Evolutionary conservation across 2,113 vertebrate genomes (phyloP).

Genomic region (Phaethornis superciliosus): DNA sequence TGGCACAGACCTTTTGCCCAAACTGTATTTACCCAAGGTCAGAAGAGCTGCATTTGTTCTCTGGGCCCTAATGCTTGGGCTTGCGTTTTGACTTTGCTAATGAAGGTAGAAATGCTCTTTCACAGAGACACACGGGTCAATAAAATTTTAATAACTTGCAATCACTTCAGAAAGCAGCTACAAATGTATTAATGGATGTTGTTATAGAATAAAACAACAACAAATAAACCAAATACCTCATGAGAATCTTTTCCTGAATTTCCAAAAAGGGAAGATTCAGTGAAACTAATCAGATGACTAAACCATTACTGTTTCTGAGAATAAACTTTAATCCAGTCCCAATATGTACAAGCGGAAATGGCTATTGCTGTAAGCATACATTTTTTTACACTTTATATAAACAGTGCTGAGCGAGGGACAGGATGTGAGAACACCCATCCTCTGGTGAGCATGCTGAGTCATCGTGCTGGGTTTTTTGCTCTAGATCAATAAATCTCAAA

Average conservation of each 20-base stretch:
- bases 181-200: neutral
- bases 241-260: conserved; percentile 3
- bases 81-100: neutral
- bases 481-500: conserved; percentile 31
- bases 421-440: conserved; percentile 11
- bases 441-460: neutral
- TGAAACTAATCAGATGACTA: conserved; percentile 24
- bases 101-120: neutral
- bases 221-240: conserved; percentile 12
- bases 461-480: neutral
- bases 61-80: neutral
- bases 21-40: neutral
- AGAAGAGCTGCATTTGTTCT: neutral
- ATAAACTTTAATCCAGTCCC: neutral
- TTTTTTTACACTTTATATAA: neutral
- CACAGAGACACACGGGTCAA: neutral
- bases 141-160: neutral
- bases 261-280: conserved; percentile 9
- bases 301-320: conserved; percentile 19
- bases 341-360: neutral
- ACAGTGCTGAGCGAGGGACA: neutral
- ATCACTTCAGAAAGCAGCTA: neutral
- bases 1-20: neutral
- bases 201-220: neutral
- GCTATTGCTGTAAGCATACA: neutral